Percentiles rank a stretch among this genome's conserved stretches.
Conservation (phyloP, 2,797 vertebrate species). For the Catamblyrhynchus diadema region DNA sequence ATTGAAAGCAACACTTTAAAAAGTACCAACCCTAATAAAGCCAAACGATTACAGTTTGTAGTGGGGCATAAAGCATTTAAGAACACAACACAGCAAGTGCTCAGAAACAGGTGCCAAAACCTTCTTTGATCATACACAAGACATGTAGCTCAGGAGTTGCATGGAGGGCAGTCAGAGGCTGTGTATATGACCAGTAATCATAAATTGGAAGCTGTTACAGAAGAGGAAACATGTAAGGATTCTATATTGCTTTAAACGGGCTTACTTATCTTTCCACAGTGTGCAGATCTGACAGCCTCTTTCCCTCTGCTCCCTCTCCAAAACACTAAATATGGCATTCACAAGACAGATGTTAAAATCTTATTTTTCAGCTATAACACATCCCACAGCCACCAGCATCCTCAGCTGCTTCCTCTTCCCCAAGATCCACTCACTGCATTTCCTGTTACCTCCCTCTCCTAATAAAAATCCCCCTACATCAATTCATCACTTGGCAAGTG, state of each 20-base stretch:
- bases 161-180: neutral
- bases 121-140: neutral
- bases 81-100: neutral
- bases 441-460: neutral
- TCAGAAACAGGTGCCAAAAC: neutral
- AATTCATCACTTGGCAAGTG: neutral
- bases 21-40: neutral
- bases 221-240: neutral
- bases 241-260: neutral
- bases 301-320: slow-evolving; percentile 28
- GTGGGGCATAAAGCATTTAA: neutral
- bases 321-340: slow-evolving; percentile 15
- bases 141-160: neutral
- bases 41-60: neutral
- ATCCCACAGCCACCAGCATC: neutral
- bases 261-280: neutral
- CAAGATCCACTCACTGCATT: neutral
- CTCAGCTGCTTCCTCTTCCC: slow-evolving; percentile 29
- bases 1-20: neutral
- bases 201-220: neutral
- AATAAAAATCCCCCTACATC: neutral
- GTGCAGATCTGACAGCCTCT: neutral
- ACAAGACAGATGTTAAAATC: neutral
- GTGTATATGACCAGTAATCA: accelerated
- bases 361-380: slow-evolving; percentile 13